Evolutionary conservation across 2,113 vertebrate genomes (phyloP).

Genomic region (Loxodonta africana): DNA sequence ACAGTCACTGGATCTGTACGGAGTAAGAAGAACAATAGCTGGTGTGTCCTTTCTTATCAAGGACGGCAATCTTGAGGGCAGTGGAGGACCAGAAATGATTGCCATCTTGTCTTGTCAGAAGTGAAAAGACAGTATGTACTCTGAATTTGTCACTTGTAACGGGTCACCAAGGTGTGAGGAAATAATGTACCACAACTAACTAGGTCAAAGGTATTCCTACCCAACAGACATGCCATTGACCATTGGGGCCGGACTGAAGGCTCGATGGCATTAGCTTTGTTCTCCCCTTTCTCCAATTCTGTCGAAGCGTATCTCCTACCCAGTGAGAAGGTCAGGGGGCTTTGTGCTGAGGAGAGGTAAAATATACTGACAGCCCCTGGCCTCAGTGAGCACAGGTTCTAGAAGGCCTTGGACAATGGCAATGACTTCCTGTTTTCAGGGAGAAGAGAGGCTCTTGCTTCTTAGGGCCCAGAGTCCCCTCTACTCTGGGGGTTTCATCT

Average conservation of each 20-base stretch:
- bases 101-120: background rate
- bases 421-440: background rate
- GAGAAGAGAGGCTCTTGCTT: background rate
- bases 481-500: background rate
- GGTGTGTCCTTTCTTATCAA: background rate
- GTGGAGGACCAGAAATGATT: background rate
- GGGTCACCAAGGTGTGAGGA: background rate
- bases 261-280: background rate
- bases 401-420: background rate
- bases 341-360: background rate
- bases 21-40: background rate
- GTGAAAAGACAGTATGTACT: background rate
- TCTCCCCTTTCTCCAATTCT: background rate
- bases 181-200: background rate
- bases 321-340: background rate
- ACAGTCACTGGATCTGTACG: background rate
- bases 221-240: too few species aligned
- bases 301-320: background rate
- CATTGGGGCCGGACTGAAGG: background rate
- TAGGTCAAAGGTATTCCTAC: background rate
- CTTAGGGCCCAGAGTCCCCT: too few species aligned
- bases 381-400: background rate
- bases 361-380: background rate
- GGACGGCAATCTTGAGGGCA: background rate
- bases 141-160: background rate